A percentile compares a stretch with the other conserved stretches of the same genome.
Conservation (phyloP, 2,888 invertebrate genomes). For the Lasius fuliginosus region DNA sequence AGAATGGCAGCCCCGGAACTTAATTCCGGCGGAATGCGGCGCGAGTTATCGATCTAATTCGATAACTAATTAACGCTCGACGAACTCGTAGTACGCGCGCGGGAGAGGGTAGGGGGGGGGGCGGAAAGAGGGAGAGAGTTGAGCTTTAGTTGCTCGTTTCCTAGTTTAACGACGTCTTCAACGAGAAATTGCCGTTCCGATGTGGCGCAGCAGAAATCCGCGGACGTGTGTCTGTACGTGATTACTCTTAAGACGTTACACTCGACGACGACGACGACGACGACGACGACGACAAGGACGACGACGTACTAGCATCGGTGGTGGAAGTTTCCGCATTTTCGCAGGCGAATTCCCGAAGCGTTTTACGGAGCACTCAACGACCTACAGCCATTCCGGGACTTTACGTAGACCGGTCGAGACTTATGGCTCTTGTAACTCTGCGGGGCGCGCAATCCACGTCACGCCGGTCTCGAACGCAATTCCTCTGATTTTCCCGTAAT, state of each 20-base stretch:
- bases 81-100: neutral
- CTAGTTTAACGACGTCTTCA: slow-evolving; percentile 56
- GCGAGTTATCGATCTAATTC: slow-evolving; percentile 53
- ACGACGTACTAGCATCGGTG: slow-evolving; percentile 9
- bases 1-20: slow-evolving; percentile 42
- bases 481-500: slow-evolving; percentile 59
- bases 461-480: slow-evolving; percentile 10
- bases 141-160: slow-evolving; percentile 30
- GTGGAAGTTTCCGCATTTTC: slow-evolving; percentile 61
- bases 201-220: slow-evolving; percentile 49
- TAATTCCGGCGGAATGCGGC: slow-evolving; percentile 39
- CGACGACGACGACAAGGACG: slow-evolving; percentile 11
- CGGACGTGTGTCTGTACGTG: slow-evolving; percentile 34
- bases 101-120: neutral
- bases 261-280: neutral
- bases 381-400: slow-evolving; percentile 38
- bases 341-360: slow-evolving; percentile 36
- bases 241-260: slow-evolving; percentile 59
- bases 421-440: slow-evolving; percentile 60
- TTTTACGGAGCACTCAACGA: slow-evolving; percentile 51
- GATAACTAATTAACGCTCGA: slow-evolving; percentile 52
- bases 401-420: slow-evolving; percentile 58
- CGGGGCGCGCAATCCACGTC: slow-evolving; percentile 33
- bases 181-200: slow-evolving; percentile 50
- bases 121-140: neutral